Base-by-base conservation (phyloP, 2,888 invertebrate species). In the Anthophora plumipes region DNA sequence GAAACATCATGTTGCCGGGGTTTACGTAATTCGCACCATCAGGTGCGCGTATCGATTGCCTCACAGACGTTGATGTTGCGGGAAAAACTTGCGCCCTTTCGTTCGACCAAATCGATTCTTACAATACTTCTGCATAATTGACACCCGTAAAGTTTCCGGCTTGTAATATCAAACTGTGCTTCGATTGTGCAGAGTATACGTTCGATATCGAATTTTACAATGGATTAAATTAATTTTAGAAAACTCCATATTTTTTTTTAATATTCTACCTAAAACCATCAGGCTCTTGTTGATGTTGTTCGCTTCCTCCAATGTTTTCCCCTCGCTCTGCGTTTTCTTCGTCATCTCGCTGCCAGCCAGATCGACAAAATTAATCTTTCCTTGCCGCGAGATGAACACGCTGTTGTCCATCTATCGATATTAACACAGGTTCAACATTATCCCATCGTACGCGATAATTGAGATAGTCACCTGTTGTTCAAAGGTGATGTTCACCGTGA, bases 321-420 rank as follows among this genome's bases (percentile, higher is more conserved):
- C 98, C 89, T 96, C 97, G 92, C 97, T 97, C 88, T 96, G 96
- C 0, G 97, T 98, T 92, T 97, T 97, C 92, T 98, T 98, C 6
- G 98, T 98, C 96, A 98, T 97, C 94, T 99, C 98, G 90, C 98
- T 98, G n/a, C 99, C 98, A 0, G 99, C 99, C 78, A 99, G 94
- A 93, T 99, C 99, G 9, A 99, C 98, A 93, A 99, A 98, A 94
- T 98, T 98, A 72, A 99, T 96, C 94, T 99, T 99, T 39, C 99
- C 99, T 90, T 98, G 97, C 87, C 97, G 97, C 48, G 98, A 97
- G 88, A 98, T 96, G 88, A 97, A 97, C 59, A 98, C 97, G 59
- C 97, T 97, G 82, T 96, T 96, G 90, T 96, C 96, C 41, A 94
- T 93, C 94, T 94, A 74, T 2, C 64, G 80, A 75, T 52, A 17